phyloP scores from a whole-genome alignment of 2,888 invertebrate genomes.

The Phymatocera aterrima region DNA sequence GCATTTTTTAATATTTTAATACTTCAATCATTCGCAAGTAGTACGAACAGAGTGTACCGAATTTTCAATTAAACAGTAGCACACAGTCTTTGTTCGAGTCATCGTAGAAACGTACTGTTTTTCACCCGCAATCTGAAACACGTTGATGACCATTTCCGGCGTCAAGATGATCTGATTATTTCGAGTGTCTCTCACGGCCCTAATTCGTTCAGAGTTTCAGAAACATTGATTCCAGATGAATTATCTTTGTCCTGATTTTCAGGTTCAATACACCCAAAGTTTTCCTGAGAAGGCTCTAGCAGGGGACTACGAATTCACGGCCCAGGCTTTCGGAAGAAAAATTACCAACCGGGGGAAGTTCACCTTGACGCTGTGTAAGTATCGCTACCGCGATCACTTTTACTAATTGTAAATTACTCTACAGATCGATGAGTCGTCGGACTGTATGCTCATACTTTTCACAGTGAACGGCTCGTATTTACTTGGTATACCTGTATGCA shows the following conservation, averaged over 20 bases:
- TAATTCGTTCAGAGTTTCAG: too few species aligned
- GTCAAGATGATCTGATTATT: too few species aligned
- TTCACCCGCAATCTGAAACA: too few species aligned
- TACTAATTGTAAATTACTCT: neutral
- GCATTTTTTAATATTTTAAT: too few species aligned
- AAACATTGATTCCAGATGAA: neutral
- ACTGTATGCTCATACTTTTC: neutral
- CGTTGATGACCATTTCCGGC: too few species aligned
- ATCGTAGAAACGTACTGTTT: too few species aligned
- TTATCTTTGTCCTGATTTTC: conserved; percentile 47
- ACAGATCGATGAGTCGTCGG: neutral
- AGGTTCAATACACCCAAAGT: conserved; percentile 86
- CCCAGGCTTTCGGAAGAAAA: conserved; percentile 79
- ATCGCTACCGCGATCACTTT: neutral
- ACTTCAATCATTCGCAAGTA: too few species aligned
- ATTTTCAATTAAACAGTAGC: too few species aligned
- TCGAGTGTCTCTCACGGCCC: too few species aligned
- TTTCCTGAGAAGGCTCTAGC: conserved; percentile 88
- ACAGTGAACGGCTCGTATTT: neutral
- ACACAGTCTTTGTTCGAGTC: too few species aligned
- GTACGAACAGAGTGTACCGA: too few species aligned
- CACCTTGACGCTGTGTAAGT: conserved; percentile 83
- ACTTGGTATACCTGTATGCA: neutral
- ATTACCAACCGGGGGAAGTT: conserved; percentile 83
- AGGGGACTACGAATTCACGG: conserved; percentile 82